Base-by-base conservation (phyloP, 2,797 vertebrate genomes). In the Enteromius fasciolatus region DNA sequence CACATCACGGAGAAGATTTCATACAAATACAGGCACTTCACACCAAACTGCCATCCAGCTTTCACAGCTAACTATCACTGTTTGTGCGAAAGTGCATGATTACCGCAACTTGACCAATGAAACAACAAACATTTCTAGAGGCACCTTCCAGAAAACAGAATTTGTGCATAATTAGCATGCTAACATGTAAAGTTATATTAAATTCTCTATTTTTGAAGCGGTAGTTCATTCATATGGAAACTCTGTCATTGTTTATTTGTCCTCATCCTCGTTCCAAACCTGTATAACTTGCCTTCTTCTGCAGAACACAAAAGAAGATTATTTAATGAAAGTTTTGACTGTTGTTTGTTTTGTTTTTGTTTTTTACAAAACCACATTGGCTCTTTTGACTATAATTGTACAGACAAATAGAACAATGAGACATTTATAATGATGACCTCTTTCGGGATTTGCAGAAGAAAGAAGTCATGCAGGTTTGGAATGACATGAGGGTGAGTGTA, bases 11-110 rank as follows among this genome's bases (percentile, higher is more conserved):
- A 66, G 31, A 67, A 63, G 25, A 6, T 18, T 64, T 46, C 12
- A 7, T 10, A 66, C 33, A 61, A 69, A 63, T 23, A 23, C 67
- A 63, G 4, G 2, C 20, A 20, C 25, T 28, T 66, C 28, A 59
- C 23, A 6, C 73, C 50, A 54, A 80, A 52, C 33, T 78, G 18
- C 11, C 36, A 64, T 59, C 8, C 39, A 64, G 28, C 41, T 63
- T 63, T 57, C 67, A 52, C 28, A 61, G 44, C 31, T 78, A 66
- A 87, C 85, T 84, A 50, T 72, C 68, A 74, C 64, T 83, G 83
- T 85, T 86, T 87, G 74, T 23, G 68, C 78, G 64, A 69, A 73
- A 39, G 20, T 72, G 77, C 48, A 57, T 64, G 70, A 75, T 76
- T 25, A 83, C 46, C 20, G 5, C 73, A 74, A 78, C 66, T 61